Evolutionary conservation across 2,888 invertebrate species (phyloP).

Genomic region (Pimpla rufipes): DNA sequence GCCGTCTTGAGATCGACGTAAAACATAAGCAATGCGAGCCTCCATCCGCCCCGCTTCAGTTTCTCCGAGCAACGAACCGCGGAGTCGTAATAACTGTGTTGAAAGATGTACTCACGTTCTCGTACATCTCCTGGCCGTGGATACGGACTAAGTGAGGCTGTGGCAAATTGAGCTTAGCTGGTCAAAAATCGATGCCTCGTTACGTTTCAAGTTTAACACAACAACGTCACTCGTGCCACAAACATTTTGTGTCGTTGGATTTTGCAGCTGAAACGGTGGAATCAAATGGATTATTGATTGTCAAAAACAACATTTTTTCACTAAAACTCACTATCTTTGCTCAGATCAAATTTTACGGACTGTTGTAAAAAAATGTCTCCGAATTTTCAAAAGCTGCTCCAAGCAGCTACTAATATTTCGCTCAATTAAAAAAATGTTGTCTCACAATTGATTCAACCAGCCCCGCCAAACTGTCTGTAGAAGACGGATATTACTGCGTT

Average conservation of each 20-base stretch:
- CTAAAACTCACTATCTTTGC: too few species aligned
- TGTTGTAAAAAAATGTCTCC: not conserved
- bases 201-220: too few species aligned
- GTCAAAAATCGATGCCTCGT: too few species aligned
- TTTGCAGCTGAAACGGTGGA: too few species aligned
- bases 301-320: too few species aligned
- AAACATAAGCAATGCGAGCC: slow-evolving; percentile 62
- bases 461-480: not conserved
- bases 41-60: slow-evolving; percentile 12
- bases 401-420: not conserved
- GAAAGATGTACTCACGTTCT: slow-evolving; percentile 31
- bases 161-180: too few species aligned
- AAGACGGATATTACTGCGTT: not conserved
- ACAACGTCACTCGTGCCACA: too few species aligned
- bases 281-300: too few species aligned
- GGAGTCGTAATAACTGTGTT: slow-evolving; percentile 49
- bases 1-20: slow-evolving; percentile 67
- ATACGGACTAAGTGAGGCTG: not conserved
- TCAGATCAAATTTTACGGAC: not conserved
- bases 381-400: too few species aligned
- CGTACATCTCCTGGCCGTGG: slow-evolving; percentile 1
- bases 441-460: not conserved
- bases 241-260: too few species aligned
- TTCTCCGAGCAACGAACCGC: slow-evolving; percentile 19
- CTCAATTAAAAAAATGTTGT: not conserved